Evolutionary conservation across 1,140 invertebrate genomes (phyloP).

Genomic region (Ceratina japonica): DNA sequence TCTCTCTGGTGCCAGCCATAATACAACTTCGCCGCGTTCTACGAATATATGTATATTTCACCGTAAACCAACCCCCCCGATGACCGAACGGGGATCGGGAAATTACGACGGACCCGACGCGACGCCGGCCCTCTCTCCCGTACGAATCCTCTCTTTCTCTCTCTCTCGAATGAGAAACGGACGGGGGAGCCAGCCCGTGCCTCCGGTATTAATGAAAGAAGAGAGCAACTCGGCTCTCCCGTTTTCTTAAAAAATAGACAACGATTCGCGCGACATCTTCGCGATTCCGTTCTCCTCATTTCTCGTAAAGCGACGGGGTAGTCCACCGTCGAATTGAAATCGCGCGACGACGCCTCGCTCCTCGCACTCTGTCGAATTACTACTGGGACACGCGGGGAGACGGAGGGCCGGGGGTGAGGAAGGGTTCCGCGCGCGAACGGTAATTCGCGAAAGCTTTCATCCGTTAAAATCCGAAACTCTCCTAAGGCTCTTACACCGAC

Average conservation of each 20-base stretch:
- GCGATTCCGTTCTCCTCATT: not conserved
- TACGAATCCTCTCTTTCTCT: no score
- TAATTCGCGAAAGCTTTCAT: constrained; percentile 58
- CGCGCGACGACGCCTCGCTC: not conserved
- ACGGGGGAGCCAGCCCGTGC: no score
- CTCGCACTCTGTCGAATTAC: constrained; percentile 62
- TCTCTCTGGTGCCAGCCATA: constrained; percentile 57
- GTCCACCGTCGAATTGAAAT: constrained; percentile 20
- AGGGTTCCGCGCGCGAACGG: constrained; percentile 24
- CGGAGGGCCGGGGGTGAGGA: not conserved
- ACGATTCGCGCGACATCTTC: not conserved
- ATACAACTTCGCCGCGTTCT: constrained; percentile 65
- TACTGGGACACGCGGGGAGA: constrained; percentile 42
- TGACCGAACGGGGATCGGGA: constrained; percentile 24
- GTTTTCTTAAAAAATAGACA: no score
- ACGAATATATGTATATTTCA: constrained; percentile 56
- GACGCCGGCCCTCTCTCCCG: no score
- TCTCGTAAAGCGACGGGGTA: not conserved
- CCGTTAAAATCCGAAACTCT: constrained; percentile 51
- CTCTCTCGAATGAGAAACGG: no score
- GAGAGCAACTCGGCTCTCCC: no score
- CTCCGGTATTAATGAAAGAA: no score
- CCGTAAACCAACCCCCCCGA: constrained; percentile 53
- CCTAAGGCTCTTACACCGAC: constrained; percentile 36
- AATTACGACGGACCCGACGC: no score